Base-by-base conservation (phyloP, 2,113 vertebrate species). In the Ceuthmochares aereus region DNA sequence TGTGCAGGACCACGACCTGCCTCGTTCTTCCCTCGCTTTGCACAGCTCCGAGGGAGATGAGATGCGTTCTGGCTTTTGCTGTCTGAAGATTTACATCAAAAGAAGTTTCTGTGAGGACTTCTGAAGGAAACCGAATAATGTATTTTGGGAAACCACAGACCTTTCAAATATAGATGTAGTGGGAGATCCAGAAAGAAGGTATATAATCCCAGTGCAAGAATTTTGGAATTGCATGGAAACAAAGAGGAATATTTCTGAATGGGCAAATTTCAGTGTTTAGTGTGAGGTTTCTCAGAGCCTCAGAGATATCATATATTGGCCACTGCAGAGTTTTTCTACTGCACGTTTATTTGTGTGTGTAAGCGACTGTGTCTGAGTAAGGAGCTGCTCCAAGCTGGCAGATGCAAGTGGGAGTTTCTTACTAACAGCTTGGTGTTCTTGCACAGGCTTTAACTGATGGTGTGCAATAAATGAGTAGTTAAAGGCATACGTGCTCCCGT, bases 331-430 rank as follows among this genome's bases (percentile, higher is more conserved):
- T 91, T 76, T 67, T 96, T 84, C 74, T 80, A 32, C 67, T 67
- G 69, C 59, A 23, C 3, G 1, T 81, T 93, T 94, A 60, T 83
- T 78, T 91, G 80, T 0, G 15, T 88, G 52, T 62, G 34, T 47
- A 26, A 95, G 55, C 36, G 63, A 83, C 66, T 45, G 14, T 29
- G 30, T 63, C 67, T 85, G 76, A 77, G 14, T 66, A 93, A 83
- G 69, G 92, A 95, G 83, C 87, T 66, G 87, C 83, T 94, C 60
- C 93, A 90, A 84, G 78, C 88, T 89, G 83, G 76, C 92, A 94
- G 90, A 93, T 96, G 79, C 59, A 88, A 94, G 90, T 85, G 89
- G 90, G 90, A 93, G 96, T 97, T 98, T 90, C 83, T 95, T 93
- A 90, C 70, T 96, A 95, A 95, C 68, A 92, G 2, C 66, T 80